Conservation (phyloP, 2,888 invertebrate genomes). For the Caradrina clavipalpis region DNA sequence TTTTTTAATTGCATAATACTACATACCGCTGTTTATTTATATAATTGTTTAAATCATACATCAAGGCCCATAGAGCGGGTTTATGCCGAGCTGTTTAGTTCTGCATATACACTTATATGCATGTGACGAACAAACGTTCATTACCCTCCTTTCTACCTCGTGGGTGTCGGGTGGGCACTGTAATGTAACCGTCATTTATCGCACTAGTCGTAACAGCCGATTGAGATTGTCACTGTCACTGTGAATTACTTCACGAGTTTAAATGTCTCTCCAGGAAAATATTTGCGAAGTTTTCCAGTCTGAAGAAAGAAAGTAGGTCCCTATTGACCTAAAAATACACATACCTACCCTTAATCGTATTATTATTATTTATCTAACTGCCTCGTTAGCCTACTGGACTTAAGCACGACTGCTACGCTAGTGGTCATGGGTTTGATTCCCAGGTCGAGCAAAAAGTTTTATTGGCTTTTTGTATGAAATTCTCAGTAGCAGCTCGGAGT, state of each 20-base stretch:
- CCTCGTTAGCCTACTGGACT: no score
- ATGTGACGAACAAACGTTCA: slow-evolving; percentile 11
- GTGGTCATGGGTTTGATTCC: no score
- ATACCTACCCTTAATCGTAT: no score
- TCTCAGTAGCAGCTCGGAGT: no score
- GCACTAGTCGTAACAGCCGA: slow-evolving; percentile 25
- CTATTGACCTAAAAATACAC: background rate
- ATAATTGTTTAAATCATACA: no score
- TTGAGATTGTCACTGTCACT: slow-evolving; percentile 43
- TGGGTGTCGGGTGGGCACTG: slow-evolving; percentile 35
- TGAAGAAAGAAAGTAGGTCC: background rate
- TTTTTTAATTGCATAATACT: background rate
- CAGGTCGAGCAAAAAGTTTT: no score
- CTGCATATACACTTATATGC: background rate
- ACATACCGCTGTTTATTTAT: background rate
- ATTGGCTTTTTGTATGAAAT: no score
- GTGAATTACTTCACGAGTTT: slow-evolving; percentile 16
- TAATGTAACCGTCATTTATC: slow-evolving; percentile 41
- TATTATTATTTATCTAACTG: no score
- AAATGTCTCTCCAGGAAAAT: background rate
- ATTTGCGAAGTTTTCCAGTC: background rate
- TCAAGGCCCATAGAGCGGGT: no score
- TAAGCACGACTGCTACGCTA: no score
- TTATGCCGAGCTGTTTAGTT: background rate
- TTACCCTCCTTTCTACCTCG: slow-evolving; percentile 50